Base-by-base conservation (phyloP, 37 sponge, comb jelly and placozoan species). In the Petrosia ficiformis region DNA sequence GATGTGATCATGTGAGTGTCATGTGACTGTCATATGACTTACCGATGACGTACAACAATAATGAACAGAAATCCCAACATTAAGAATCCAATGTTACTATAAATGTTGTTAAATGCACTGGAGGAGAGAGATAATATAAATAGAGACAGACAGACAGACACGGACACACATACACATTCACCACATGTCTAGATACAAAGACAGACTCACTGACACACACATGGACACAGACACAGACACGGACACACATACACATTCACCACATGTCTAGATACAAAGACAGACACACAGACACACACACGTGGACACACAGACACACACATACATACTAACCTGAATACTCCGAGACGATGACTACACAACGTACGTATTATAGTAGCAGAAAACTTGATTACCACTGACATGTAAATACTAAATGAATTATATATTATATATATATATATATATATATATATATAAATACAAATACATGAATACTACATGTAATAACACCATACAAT, bases 311-410 rank as follows among this genome's bases (percentile, higher is more conserved):
- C 72, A 76, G 8, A 22, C 6, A 43, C 34, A 65, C 77, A 10
- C 1, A 59, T 76, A 40, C 8, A 48, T 48, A 71, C 57, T 8
- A 42, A 79, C 44, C 77, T 48, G 2, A 44, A 16, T 26, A 78
- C 44, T 22, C 77, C 80, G 28, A 86, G 40, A 0, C 87, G 89
- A 52, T 82, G 90, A 56, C 81, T 80, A 74, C 97, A 97, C 58
- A 82, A 75, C 38, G 73, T n/a, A n/a, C n/a, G n/a, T 76, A 82
- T 97, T 97, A 85, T 85, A 90, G 73, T 88, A 97, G 72, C 97
- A 97, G 21, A 90, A 41, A 52, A 94, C 94, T 64, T 97, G 71
- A 61, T 93, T 90, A 1, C 97, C 97, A 76, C 77, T n/a, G n/a
- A n/a, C n/a, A n/a, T n/a, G n/a, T n/a, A n/a, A 80, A 32, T 74